Percentiles rank a stretch among this genome's conserved stretches.
Evolutionary conservation across 2,113 vertebrate genomes (phyloP).

Genomic region (Hylia prasina): DNA sequence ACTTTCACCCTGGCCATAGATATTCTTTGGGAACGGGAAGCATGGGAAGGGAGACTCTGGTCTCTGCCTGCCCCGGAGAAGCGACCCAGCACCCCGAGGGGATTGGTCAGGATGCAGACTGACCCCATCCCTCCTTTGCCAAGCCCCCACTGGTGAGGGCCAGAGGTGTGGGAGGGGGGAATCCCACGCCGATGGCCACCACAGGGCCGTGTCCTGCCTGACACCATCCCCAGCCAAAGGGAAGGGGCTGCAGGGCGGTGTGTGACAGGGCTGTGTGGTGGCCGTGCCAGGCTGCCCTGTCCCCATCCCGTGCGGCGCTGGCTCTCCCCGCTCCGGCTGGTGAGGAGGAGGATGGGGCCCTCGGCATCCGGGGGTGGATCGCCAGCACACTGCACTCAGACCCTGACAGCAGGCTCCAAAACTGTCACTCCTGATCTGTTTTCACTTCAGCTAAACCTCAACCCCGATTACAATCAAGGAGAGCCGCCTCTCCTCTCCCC

Average conservation of each 20-base stretch:
- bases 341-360: background rate
- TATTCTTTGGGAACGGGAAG: background rate
- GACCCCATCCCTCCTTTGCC: background rate
- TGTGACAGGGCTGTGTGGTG: background rate
- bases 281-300: rapidly evolving
- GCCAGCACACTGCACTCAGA: background rate
- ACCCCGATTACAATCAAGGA: constrained; percentile 68
- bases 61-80: background rate
- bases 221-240: background rate
- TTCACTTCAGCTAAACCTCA: constrained; percentile 73
- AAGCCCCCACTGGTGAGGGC: background rate
- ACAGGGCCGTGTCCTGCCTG: background rate
- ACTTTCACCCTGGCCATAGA: background rate
- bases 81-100: rapidly evolving
- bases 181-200: rapidly evolving
- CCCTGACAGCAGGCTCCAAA: constrained; percentile 69
- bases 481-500: background rate
- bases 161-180: background rate
- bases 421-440: constrained; percentile 79
- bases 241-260: background rate
- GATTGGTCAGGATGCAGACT: rapidly evolving
- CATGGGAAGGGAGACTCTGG: background rate
- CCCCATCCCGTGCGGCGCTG: rapidly evolving
- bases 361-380: background rate
- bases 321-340: background rate